Evolutionary conservation across 2,797 vertebrate species (phyloP).

Genomic region (Phrynocephalus forsythii): DNA sequence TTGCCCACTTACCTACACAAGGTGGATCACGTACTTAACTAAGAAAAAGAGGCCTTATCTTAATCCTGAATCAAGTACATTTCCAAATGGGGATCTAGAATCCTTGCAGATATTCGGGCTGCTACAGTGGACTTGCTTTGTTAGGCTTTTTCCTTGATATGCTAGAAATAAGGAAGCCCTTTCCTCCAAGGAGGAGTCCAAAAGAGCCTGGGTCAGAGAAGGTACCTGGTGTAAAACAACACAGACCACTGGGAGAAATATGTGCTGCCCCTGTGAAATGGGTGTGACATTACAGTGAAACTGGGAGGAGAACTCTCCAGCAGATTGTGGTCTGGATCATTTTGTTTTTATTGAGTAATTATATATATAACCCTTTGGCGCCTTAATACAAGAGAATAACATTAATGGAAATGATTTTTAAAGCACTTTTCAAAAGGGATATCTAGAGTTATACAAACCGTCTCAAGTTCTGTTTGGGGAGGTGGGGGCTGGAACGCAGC

Average conservation of each 20-base stretch:
- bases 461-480: not conserved
- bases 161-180: not conserved
- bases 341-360: slow-evolving; percentile 25
- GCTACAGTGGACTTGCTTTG: not conserved
- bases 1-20: not conserved
- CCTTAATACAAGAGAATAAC: slow-evolving; percentile 64
- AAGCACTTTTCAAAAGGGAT: slow-evolving; percentile 53
- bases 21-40: not conserved
- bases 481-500: slow-evolving; percentile 22
- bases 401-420: slow-evolving; percentile 9
- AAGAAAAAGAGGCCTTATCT: slow-evolving; percentile 20
- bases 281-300: not conserved
- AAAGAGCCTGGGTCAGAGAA: not conserved
- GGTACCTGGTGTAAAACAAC: not conserved
- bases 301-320: not conserved
- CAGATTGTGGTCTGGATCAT: not conserved
- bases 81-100: not conserved
- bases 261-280: not conserved
- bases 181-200: not conserved
- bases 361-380: slow-evolving; percentile 31
- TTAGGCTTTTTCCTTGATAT: not conserved
- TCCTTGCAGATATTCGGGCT: not conserved
- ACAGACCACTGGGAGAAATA: no score
- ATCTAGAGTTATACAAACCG: slow-evolving; percentile 19
- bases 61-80: not conserved